These are phyloP conservation scores for Nebria brevicollis DNA, from an alignment of 2,888 invertebrate species.

Conservation along the genomic window DNA sequence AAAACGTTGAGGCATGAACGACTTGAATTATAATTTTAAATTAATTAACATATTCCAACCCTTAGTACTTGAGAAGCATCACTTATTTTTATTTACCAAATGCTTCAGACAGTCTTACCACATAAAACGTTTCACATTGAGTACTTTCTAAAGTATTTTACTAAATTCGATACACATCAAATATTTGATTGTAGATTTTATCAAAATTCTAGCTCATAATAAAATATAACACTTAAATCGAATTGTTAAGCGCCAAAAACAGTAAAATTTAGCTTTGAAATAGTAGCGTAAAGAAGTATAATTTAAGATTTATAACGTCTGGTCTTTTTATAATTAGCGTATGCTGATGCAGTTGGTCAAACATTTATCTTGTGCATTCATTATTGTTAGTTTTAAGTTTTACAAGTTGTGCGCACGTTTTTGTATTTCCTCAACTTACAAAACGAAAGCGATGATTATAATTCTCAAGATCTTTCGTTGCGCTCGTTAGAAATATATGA, in stretches of 20 bases:
- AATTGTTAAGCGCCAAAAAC: too few relatives aligned
- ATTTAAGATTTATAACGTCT: neutral
- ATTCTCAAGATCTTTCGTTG: neutral
- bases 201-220: too few relatives aligned
- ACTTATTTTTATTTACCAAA: neutral
- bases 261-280: neutral
- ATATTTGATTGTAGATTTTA: too few relatives aligned
- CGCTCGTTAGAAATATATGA: neutral
- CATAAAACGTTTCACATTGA: too few relatives aligned
- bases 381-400: constrained; percentile 1
- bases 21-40: constrained; percentile 20
- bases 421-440: neutral
- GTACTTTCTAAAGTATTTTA: too few relatives aligned
- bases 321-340: constrained; percentile 1
- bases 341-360: neutral
- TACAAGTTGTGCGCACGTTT: neutral
- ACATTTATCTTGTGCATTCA: neutral
- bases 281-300: neutral
- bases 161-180: too few relatives aligned
- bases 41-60: constrained; percentile 16
- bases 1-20: neutral
- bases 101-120: too few relatives aligned
- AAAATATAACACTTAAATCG: too few relatives aligned
- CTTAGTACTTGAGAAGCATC: neutral
- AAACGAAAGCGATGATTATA: neutral